Percentiles rank a stretch among this genome's conserved stretches.
Evolutionary conservation across 2,797 vertebrate species (phyloP).

Genomic region (Onychomys leucogaster): DNA sequence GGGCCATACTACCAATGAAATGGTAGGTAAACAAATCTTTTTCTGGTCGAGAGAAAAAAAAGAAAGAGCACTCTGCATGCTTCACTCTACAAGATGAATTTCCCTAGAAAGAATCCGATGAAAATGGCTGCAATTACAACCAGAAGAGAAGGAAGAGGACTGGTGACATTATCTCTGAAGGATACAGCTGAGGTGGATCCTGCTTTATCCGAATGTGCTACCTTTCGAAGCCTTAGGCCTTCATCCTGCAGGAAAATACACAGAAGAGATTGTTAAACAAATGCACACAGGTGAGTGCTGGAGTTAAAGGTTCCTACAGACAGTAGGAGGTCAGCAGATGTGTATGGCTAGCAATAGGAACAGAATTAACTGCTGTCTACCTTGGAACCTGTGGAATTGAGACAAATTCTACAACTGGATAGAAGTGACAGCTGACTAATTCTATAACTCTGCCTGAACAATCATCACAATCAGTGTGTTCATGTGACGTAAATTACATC

Average conservation of each 20-base stretch:
- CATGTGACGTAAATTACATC: background rate
- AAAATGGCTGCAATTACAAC: slow-evolving; percentile 99
- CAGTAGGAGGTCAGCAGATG: background rate
- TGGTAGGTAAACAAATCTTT: slow-evolving; percentile 96
- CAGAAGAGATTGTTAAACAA: slow-evolving; percentile 44
- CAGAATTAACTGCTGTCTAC: background rate
- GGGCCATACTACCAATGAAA: slow-evolving; percentile 95
- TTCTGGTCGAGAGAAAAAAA: slow-evolving; percentile 87
- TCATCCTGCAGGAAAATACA: slow-evolving; percentile 91
- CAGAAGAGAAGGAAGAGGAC: slow-evolving; percentile 97
- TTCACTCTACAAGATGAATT: slow-evolving; percentile 99
- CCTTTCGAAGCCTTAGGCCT: slow-evolving; percentile 94
- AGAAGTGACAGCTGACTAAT: background rate
- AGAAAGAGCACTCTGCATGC: slow-evolving; percentile 91
- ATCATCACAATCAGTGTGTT: background rate
- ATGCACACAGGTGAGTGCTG: background rate
- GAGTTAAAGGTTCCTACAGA: background rate
- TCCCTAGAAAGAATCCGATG: slow-evolving; percentile 99
- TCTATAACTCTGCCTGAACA: background rate
- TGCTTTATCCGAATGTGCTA: slow-evolving; percentile 93
- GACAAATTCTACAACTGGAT: background rate
- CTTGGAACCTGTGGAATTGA: background rate
- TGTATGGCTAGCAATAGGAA: background rate
- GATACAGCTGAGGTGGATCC: slow-evolving; percentile 91
- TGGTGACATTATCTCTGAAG: slow-evolving; percentile 92